Evolutionary conservation across 2,113 vertebrate species (phyloP).

Genomic region (Turnix velox): DNA sequence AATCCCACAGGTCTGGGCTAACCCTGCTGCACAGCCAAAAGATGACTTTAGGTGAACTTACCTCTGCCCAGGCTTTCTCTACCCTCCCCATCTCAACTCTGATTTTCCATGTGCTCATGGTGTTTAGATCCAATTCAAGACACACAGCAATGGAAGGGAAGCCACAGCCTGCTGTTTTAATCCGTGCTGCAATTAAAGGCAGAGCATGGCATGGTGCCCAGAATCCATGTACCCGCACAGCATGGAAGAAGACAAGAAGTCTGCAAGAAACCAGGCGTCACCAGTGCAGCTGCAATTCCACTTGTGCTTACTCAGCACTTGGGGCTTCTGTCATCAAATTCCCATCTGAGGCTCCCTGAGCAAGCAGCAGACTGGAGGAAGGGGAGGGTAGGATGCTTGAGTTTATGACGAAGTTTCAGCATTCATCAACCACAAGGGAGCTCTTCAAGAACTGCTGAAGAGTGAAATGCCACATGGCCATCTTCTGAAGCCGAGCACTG

Average conservation of each 20-base stretch:
- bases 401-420: not conserved
- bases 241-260: not conserved
- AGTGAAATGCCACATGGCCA: not conserved
- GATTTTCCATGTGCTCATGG: rapidly evolving
- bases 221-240: not conserved
- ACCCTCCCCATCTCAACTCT: not conserved
- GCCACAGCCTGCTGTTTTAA: not conserved
- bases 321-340: not conserved
- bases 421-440: slow-evolving; percentile 18
- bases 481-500: not conserved
- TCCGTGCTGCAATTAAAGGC: not conserved
- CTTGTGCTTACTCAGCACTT: not conserved
- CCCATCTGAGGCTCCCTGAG: not conserved
- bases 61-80: not conserved
- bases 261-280: not conserved
- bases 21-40: not conserved
- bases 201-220: not conserved
- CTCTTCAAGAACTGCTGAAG: slow-evolving; percentile 36
- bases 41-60: rapidly evolving
- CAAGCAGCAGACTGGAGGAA: not conserved
- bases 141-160: not conserved
- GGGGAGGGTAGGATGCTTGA: not conserved
- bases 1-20: not conserved
- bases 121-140: not conserved
- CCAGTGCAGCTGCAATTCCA: not conserved